Base-by-base conservation (phyloP, 2,888 invertebrate species). In the Diachrysia chrysitis region DNA sequence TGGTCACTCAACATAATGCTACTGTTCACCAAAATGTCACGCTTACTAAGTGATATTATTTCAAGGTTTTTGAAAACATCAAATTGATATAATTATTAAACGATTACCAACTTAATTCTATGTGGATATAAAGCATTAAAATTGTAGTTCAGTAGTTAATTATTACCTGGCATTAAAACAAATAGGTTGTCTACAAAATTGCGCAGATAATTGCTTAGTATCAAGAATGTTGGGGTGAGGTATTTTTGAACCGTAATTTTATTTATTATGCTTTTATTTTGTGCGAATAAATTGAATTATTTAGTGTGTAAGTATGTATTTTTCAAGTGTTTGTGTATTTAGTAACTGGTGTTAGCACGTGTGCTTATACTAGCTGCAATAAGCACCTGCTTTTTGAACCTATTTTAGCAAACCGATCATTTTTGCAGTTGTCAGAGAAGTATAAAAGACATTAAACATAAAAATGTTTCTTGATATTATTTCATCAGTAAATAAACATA, bases 121-220 rank as follows among this genome's bases (percentile, higher is more conserved):
- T 37, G 37, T 73, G 67, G 4, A 63, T 71, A 64, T 58, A 69
- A 76, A 73, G 54, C 57, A 74, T 74, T 61, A 32, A 71, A 82
- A 81, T 80, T 79, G 60, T 68, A 73, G 61, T 75, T 64, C 54
- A 59, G 63, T 56, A 61, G 75, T 73, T 82, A 83, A 82, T 84
- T 83, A 83, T 79, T 77, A 68, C 35, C 76, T 69, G 79, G 48
- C 75, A 83, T 82, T 80, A 75, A 83, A 81, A 77, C 71, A 77
- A 79, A 80, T 73, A 75, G 73, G 57, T 55, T 37, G 69, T 54
- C 63, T 59, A 74, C 73, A 54, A 78, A 83, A 82, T 83, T 79
- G 69, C 82, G 58, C 66, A 63, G 70, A 72, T 78, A 78, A 85
- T 83, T 75, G 69, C 51, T 60, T 25, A 19, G 58, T 64, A 72